Base-by-base conservation (phyloP, 2,113 vertebrate genomes). In the Indri indri region DNA sequence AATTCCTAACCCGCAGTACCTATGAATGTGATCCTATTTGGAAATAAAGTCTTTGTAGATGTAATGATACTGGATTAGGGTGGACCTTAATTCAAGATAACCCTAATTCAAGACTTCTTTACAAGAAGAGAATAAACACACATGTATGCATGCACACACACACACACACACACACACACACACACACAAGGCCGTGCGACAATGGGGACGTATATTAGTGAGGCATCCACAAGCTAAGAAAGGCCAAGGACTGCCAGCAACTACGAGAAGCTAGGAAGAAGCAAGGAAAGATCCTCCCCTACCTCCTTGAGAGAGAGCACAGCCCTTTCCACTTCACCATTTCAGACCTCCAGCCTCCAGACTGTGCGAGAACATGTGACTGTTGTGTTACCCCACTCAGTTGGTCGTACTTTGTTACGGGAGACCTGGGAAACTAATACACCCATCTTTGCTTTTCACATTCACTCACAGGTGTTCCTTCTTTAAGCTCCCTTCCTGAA, bases 141-240 rank as follows among this genome's bases (percentile, higher is more conserved):
- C 4, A 32, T 4, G 20, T 22, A 57, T 57, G 18, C 8, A 1
- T 0, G 32, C 5, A 2, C 57, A 32, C 17, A 52, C 10, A 23
- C 32, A 77, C 6, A 59, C n/a, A 47, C 20, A 74, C 32, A 77
- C 6, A 59, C 8, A 61, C 30, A 59, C 11, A 70, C 45, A 85
- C 32, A 77, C 6, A 59, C n/a, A 47, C 20, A 74, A n/a, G 13
- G 18, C n/a, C n/a, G 63, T 0, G 3, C 23, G 42, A 68, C 77
- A 63, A 83, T 14, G 52, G 22, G 42, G 50, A 6, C 8, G 77
- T 30, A 89, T 11, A 82, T 30, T 10, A 97, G 27, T 5, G 13
- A 79, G 25, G 11, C 25, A 9, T 45, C 42, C 40, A 40, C 32
- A 68, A 71, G 18, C 6, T 27, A 61, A 87, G 40, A 20, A 42